phyloP scores from a whole-genome alignment of 2,797 vertebrate species.

The Diplodus sargus region DNA sequence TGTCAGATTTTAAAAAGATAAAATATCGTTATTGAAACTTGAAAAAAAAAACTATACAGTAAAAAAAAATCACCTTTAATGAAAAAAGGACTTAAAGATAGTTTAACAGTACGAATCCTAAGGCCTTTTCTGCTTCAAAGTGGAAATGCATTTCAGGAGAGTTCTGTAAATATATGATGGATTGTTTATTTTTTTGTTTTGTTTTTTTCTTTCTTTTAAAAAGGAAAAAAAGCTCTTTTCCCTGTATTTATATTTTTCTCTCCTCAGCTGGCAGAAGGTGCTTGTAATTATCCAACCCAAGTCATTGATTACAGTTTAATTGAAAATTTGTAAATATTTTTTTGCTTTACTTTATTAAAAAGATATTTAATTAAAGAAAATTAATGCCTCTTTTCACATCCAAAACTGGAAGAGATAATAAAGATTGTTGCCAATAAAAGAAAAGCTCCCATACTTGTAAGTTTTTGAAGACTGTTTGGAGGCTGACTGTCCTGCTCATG shows the following conservation, averaged over 20 bases:
- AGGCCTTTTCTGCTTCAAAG: conserved; percentile 82
- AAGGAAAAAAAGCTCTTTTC: conserved; percentile 67
- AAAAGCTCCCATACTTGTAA: conserved; percentile 57
- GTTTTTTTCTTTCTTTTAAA: conserved; percentile 53
- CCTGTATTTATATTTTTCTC: conserved; percentile 90
- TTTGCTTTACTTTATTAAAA: conserved; percentile 91
- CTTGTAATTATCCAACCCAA: conserved; percentile 89
- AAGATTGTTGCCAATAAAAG: conserved; percentile 86
- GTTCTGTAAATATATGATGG: conserved; percentile 83
- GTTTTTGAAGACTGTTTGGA: conserved; percentile 54
- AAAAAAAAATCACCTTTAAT: conserved; percentile 67
- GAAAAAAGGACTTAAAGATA: conserved; percentile 52
- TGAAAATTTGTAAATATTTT: conserved; percentile 93
- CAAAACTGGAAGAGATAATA: conserved; percentile 92
- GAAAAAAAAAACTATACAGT: conserved; percentile 68
- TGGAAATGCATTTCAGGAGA: conserved; percentile 83
- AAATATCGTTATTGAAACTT: conserved; percentile 74
- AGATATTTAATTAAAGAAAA: conserved; percentile 94
- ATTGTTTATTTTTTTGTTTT: conserved; percentile 48
- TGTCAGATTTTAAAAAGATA: conserved; percentile 66
- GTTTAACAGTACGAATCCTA: conserved; percentile 75
- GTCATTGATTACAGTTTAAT: conserved; percentile 89
- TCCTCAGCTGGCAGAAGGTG: conserved; percentile 86
- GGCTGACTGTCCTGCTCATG: background rate
- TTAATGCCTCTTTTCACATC: conserved; percentile 92